phyloP scores from a whole-genome alignment of 1,140 invertebrate genomes.

The Chlorops oryzae region DNA sequence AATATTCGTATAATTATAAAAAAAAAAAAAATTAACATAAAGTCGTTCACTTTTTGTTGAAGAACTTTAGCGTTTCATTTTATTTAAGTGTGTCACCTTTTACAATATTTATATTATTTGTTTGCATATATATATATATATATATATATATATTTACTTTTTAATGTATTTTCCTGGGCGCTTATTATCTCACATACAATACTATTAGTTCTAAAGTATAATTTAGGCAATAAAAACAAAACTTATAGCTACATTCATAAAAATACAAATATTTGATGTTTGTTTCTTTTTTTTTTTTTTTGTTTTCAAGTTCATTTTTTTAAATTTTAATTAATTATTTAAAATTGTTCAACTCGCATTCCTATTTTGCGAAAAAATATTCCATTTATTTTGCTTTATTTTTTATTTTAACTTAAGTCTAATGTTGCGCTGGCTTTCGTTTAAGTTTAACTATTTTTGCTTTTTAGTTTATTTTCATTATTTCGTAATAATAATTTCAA shows the following conservation, averaged over 20 bases:
- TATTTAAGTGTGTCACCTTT: slow-evolving; percentile 6
- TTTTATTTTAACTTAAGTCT: slow-evolving; percentile 26
- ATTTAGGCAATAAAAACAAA: too few species aligned
- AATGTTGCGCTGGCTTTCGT: too few species aligned
- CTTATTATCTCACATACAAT: too few species aligned
- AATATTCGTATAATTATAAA: not conserved
- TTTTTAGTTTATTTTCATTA: slow-evolving; percentile 10
- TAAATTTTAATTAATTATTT: slow-evolving; percentile 42
- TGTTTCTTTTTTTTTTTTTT: slow-evolving; percentile 15
- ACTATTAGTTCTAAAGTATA: too few species aligned
- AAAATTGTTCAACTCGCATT: slow-evolving; percentile 42
- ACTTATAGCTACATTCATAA: too few species aligned
- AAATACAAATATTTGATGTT: too few species aligned
- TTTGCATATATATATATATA: slow-evolving; percentile 1
- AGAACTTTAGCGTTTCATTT: not conserved
- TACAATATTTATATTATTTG: not conserved
- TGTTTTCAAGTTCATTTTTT: slow-evolving; percentile 28
- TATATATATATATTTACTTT: not conserved
- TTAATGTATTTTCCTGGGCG: not conserved
- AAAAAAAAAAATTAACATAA: slow-evolving; percentile 3
- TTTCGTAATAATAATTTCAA: too few species aligned
- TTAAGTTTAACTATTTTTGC: slow-evolving; percentile 19
- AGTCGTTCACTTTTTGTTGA: not conserved
- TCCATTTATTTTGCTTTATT: slow-evolving; percentile 39
- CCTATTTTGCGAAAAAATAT: slow-evolving; percentile 15